phyloP scores from a whole-genome alignment of 2,113 vertebrate species.

The Epinephelus moara region DNA sequence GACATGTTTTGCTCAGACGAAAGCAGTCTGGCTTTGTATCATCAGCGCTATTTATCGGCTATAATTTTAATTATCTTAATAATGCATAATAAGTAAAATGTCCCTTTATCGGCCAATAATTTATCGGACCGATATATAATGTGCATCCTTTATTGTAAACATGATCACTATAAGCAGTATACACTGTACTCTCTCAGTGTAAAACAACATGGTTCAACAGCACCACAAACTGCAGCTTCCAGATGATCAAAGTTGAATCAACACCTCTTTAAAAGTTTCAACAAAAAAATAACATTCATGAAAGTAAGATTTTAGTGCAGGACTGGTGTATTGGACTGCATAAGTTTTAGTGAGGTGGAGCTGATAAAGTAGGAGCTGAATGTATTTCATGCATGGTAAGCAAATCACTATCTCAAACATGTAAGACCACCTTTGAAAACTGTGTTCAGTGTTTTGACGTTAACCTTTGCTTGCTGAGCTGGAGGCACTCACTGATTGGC shows the following conservation, averaged over 20 bases:
- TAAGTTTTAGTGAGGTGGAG: not conserved
- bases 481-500: not conserved
- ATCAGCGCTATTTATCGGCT: no score
- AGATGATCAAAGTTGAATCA: not conserved
- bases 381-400: not conserved
- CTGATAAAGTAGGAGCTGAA: not conserved
- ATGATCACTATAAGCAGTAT: no score
- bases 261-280: not conserved
- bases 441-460: not conserved
- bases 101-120: no score
- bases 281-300: not conserved
- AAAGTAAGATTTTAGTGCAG: no score
- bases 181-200: not conserved
- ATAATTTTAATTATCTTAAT: no score
- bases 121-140: no score
- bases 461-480: not conserved
- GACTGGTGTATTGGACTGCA: not conserved
- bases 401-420: not conserved
- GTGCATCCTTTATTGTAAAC: no score
- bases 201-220: not conserved
- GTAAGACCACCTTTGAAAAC: not conserved
- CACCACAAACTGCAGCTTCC: not conserved
- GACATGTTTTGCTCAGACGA: no score
- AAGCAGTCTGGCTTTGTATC: no score
- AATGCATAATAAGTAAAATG: no score